Base-by-base conservation (phyloP, 35 echinoderm and acorn worm species). In the Chiridota heheva region DNA sequence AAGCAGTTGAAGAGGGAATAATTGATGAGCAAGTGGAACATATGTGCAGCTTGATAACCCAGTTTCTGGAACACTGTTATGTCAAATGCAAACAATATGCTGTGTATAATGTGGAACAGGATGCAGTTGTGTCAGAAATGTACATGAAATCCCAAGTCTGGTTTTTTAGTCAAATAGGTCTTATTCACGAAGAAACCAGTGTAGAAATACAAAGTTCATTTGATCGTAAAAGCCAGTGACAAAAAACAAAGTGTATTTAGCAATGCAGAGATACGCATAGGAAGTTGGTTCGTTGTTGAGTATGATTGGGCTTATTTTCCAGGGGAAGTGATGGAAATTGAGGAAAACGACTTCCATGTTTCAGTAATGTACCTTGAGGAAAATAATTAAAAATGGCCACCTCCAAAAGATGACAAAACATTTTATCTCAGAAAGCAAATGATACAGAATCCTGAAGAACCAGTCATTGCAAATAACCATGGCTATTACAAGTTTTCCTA, bases 301-400 rank as follows among this genome's bases (percentile, higher is more conserved):
- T 85, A 85, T 75, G 70, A 75, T 69, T 46, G 44, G 7, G 44
- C 73, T 36, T 36, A 57, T 31, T 85, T 55, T 75, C 61, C 82
- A 77, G 82, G 82, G 1, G 82, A 85, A 57, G 82, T 85, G 45
- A 85, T 41, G 44, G 67, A 85, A 70, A 85, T 85, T 74, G 69
- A 70, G 37, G 51, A 74, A 25, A 51, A 51, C 22, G 82, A 74
- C 61, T 83, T 34, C 36, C 32, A 44, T 22, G 44, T 83, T n/a
- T 83, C 81, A 70, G 81, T 71, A 28, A 83, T 83, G 64, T 45
- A 83, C 57, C 38, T 2, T 20, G 25, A 63, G 18, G 60, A 41
- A 42, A 20, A 58, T 24, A 83, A 72, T 29, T 83, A 66, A 66
- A 74, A 80, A 22, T 60, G 32, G 31, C 77, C 56, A 38, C 2